These are phyloP conservation scores for Xenopus petersii DNA, from an alignment of 2,797 vertebrate genomes.

Conservation along the genomic window DNA sequence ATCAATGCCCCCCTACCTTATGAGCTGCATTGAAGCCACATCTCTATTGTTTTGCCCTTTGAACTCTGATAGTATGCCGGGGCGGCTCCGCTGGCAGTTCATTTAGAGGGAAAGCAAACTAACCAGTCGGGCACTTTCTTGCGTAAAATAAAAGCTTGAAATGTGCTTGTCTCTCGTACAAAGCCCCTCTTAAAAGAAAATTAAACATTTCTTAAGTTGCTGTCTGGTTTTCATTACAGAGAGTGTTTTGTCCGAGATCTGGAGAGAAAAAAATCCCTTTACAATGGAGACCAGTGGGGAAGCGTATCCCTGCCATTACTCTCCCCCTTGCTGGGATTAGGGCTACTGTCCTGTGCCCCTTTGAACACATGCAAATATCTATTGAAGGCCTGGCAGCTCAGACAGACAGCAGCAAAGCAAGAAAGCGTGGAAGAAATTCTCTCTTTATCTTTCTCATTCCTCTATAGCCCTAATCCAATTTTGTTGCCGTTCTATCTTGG, in stretches of 20 bases:
- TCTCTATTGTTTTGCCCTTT: slow-evolving; percentile 22
- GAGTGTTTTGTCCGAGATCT: slow-evolving; percentile 24
- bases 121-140: slow-evolving; percentile 5
- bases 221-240: slow-evolving; percentile 41
- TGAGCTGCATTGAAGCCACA: neutral
- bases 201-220: slow-evolving; percentile 44
- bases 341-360: slow-evolving; percentile 37
- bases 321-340: slow-evolving; percentile 39
- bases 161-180: slow-evolving; percentile 8
- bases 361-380: slow-evolving; percentile 45
- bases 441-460: slow-evolving; percentile 36
- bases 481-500: slow-evolving; percentile 34
- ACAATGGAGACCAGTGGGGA: slow-evolving; percentile 38
- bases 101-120: slow-evolving; percentile 24
- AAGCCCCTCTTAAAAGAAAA: slow-evolving; percentile 35
- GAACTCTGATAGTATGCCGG: neutral
- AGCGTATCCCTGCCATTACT: slow-evolving; percentile 42
- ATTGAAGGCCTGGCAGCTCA: slow-evolving; percentile 27
- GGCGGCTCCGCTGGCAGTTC: slow-evolving; percentile 21
- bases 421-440: slow-evolving; percentile 45
- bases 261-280: slow-evolving; percentile 33
- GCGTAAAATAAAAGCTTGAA: slow-evolving; percentile 17
- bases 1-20: neutral
- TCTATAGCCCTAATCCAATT: slow-evolving; percentile 45
- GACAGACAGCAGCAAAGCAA: slow-evolving; percentile 42